Percentiles rank a stretch among this genome's conserved stretches.
These are phyloP conservation scores for Oscheius sp. DNA, from an alignment of 2,888 invertebrate genomes.

Conservation along the genomic window DNA sequence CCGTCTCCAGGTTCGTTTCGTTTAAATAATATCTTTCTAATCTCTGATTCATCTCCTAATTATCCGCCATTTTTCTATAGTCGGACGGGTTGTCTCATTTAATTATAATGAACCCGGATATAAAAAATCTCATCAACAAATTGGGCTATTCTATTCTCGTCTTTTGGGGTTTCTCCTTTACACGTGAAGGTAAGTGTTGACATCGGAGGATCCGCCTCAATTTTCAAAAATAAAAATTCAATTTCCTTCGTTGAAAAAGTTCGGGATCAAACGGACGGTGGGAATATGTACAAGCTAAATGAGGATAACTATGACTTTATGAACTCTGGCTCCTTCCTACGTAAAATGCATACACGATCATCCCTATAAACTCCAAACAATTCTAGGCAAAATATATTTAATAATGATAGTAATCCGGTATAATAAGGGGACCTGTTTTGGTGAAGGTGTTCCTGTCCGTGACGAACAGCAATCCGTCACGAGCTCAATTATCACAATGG, in stretches of 20 bases:
- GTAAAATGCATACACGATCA: background rate
- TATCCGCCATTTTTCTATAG: too few relatives aligned
- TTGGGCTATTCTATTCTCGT: background rate
- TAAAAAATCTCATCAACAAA: background rate
- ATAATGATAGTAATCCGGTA: background rate
- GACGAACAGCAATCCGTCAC: constrained; percentile 13
- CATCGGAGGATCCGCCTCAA: too few relatives aligned
- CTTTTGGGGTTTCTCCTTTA: too few relatives aligned
- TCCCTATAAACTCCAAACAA: background rate
- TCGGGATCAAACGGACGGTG: too few relatives aligned
- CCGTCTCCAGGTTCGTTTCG: constrained; percentile 52
- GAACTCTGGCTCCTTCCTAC: background rate
- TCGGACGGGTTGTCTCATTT: background rate
- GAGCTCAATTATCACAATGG: constrained; percentile 26
- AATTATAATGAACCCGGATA: background rate
- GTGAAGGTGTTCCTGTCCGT: constrained; percentile 3
- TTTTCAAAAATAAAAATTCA: too few relatives aligned
- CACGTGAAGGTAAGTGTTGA: too few relatives aligned
- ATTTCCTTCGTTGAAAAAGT: too few relatives aligned
- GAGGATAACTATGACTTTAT: too few relatives aligned
- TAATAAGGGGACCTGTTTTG: background rate
- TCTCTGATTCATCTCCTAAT: constrained; percentile 6
- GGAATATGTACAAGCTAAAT: too few relatives aligned
- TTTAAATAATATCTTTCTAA: background rate
- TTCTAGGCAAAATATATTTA: background rate